Evolutionary conservation across 2,797 vertebrate genomes (phyloP).

Genomic region (Hybognathus amarus): DNA sequence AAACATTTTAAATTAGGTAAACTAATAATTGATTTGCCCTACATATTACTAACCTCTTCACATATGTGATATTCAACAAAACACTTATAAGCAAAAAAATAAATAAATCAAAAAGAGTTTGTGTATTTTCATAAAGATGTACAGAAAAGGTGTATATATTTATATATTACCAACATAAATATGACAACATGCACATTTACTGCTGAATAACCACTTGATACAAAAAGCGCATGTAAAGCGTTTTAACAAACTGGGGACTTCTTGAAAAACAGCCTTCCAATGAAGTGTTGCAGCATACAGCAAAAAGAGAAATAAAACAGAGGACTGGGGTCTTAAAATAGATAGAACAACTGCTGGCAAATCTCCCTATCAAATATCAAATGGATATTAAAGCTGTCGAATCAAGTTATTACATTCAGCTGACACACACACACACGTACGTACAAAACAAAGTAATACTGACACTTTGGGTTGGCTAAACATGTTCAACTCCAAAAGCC

Average conservation of each 20-base stretch:
- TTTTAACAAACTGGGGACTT: conserved; percentile 48
- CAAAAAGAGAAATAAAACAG: conserved; percentile 38
- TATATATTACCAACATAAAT: conserved; percentile 63
- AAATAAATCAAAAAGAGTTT: conserved; percentile 17
- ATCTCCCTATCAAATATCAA: conserved; percentile 58
- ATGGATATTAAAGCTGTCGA: conserved; percentile 63
- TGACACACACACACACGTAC: conserved; percentile 58
- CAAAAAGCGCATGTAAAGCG: conserved; percentile 67
- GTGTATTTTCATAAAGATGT: conserved; percentile 79
- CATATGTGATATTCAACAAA: too few species aligned
- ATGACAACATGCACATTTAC: conserved; percentile 69
- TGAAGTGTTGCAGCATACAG: conserved; percentile 40
- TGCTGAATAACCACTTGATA: conserved; percentile 57
- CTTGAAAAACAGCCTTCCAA: conserved; percentile 36
- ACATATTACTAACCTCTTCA: neutral
- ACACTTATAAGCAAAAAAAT: neutral
- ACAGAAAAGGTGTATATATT: conserved; percentile 63
- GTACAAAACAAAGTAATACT: conserved; percentile 65
- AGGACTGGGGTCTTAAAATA: conserved; percentile 49
- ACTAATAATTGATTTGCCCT: neutral
- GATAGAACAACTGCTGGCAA: conserved; percentile 64
- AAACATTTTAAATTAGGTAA: neutral
- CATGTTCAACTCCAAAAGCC: conserved; percentile 36
- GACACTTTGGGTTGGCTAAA: conserved; percentile 36
- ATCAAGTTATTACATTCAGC: conserved; percentile 60